A percentile compares a stretch with the other conserved stretches of the same genome.
phyloP scores from a whole-genome alignment of 1,140 invertebrate species.

The Mycetomoellerius zeteki region DNA sequence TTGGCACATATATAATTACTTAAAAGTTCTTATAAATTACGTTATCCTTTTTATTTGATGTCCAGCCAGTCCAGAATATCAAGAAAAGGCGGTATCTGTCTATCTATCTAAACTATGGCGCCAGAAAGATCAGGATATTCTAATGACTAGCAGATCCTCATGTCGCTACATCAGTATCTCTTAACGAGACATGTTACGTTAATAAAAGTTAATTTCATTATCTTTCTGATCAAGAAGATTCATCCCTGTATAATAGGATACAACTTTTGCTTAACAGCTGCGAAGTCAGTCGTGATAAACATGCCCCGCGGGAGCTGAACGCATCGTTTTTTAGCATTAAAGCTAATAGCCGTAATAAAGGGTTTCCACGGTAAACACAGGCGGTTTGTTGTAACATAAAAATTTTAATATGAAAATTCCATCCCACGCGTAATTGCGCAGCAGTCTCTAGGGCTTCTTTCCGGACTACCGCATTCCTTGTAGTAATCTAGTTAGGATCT shows the following conservation, averaged over 20 bases:
- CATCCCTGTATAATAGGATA: conserved; percentile 16
- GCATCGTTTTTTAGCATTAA: conserved; percentile 37
- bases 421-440: conserved; percentile 7
- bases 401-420: conserved; percentile 50
- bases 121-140: conserved; percentile 25
- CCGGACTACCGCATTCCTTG: not conserved
- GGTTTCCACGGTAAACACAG: not conserved
- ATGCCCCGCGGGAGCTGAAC: not conserved
- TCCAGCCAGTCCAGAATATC: not conserved
- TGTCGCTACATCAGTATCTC: not conserved
- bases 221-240: conserved; percentile 37
- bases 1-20: not conserved
- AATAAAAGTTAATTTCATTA: conserved; percentile 60
- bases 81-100: not conserved
- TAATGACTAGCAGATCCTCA: conserved; percentile 20
- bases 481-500: not conserved
- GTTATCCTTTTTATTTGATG: not conserved
- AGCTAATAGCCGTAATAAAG: conserved; percentile 54
- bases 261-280: conserved; percentile 22
- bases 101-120: conserved; percentile 36
- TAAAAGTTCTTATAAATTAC: not conserved
- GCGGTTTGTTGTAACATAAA: conserved; percentile 50
- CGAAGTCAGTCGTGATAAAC: not conserved
- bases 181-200: conserved; percentile 44
- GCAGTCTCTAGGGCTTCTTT: not conserved